Evolutionary conservation across 2,113 vertebrate genomes (phyloP).

Genomic region (Petromus typicus): DNA sequence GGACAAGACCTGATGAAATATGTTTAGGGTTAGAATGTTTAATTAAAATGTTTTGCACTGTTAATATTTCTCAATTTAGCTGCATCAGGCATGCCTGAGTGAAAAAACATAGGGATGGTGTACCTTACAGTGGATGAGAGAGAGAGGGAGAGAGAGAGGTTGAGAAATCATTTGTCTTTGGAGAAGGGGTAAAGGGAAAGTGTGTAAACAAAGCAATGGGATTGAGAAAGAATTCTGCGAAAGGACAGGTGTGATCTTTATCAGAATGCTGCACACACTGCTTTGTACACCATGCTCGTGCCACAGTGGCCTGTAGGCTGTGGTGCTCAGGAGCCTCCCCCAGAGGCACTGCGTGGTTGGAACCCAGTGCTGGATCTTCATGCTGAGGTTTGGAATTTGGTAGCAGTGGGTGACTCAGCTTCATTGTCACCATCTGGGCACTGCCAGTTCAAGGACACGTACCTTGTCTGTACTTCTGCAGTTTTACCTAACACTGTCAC

Average conservation of each 20-base stretch:
- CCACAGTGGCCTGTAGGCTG: fast-evolving
- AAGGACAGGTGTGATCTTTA: background rate
- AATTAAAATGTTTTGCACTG: constrained; percentile 53
- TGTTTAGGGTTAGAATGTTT: constrained; percentile 1
- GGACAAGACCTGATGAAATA: background rate
- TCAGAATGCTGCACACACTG: background rate
- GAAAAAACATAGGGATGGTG: constrained; percentile 56
- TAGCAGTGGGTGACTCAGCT: background rate
- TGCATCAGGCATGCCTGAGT: constrained; percentile 1
- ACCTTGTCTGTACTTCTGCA: fast-evolving
- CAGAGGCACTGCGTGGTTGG: too few species aligned
- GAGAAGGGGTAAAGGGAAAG: constrained; percentile 57
- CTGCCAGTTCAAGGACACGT: background rate
- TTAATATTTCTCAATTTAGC: constrained; percentile 71
- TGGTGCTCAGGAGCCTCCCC: background rate
- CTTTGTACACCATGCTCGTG: background rate
- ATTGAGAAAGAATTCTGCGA: constrained; percentile 74
- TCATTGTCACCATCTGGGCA: background rate
- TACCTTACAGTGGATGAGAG: background rate
- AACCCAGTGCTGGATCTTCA: background rate
- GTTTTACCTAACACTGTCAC: background rate
- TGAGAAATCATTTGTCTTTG: constrained; percentile 78
- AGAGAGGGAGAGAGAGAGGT: too few species aligned
- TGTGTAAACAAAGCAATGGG: constrained; percentile 57
- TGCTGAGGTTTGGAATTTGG: fast-evolving